These are phyloP conservation scores for Taenioides sp. DNA, from an alignment of 2,797 vertebrate species.

Conservation along the genomic window DNA sequence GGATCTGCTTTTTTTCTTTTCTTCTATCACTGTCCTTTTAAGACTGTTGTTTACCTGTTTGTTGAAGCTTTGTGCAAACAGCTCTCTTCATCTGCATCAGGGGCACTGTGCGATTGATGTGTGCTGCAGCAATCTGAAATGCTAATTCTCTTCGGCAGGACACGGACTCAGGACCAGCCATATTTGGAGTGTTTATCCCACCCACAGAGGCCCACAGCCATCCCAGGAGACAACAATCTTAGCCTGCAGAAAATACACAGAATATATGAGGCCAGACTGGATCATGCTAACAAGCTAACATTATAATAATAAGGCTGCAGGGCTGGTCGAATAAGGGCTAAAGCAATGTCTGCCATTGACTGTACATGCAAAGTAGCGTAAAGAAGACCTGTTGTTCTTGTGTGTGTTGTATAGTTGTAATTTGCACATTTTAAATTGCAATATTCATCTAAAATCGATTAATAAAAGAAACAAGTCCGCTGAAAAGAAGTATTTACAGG, in stretches of 20 bases:
- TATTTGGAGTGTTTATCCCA: conserved; percentile 10
- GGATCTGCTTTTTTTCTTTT: too few relatives aligned
- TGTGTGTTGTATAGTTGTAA: too few relatives aligned
- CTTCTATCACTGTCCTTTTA: not conserved
- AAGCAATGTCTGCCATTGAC: not conserved
- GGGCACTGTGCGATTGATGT: not conserved
- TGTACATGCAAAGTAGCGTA: not conserved
- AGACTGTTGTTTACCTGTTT: not conserved
- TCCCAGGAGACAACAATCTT: not conserved
- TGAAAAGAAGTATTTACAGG: too few relatives aligned
- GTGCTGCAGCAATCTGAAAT: not conserved
- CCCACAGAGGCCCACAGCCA: not conserved
- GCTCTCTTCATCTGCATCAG: conserved; percentile 1
- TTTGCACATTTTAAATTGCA: too few relatives aligned
- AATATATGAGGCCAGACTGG: not conserved
- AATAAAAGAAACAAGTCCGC: too few relatives aligned
- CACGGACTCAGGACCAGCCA: not conserved
- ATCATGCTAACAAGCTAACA: not conserved
- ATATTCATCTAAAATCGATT: too few relatives aligned
- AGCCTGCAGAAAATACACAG: conserved; percentile 4
- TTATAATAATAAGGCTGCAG: not conserved
- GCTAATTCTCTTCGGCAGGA: not conserved
- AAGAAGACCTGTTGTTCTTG: not conserved
- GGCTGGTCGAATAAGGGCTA: not conserved
- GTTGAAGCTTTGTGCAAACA: not conserved